Evolutionary conservation across 2,888 invertebrate genomes (phyloP), one percentile per base, ranked within the genome.

Genomic region (Glaucopsyche alexis): DNA sequence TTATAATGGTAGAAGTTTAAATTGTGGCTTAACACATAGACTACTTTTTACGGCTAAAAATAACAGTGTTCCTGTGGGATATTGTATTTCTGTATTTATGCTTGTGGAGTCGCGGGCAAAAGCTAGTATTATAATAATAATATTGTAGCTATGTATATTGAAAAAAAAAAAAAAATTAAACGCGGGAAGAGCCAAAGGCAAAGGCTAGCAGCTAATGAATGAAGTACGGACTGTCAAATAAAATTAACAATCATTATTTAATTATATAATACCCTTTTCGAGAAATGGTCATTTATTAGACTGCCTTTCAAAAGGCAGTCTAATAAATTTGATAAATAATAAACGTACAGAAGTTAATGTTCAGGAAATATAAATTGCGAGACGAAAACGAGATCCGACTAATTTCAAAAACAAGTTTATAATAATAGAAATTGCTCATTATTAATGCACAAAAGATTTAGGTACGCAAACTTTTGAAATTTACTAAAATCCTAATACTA

Each of bases 181-280:
- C 14, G 13, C 60, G 29, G 19, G 13, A 13, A 38, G 13, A 60
- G 13, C 7, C 60, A 19, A 11, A 19, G 19, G 16, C 29, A 60
- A 60, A 60, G 29, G 29, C 55, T 60, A 29, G 42, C 42, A 60
- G 11, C 55, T 55, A 60, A 29, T 7, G 13, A 60, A 38, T 13
- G 29, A 38, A 60, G 60, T 19, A 14, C 7, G 29, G 29, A 7
- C 60, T 38, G 60, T 19, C 11, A 60, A 38, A 60, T 60, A 13
- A 38, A 60, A 60, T 60, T 60, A 60, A 60, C 29, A 60, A 60
- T 60, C 29, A 60, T 60, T 60, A 60, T 60, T 60, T 38, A 60
- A 7, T 60, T 60, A 60, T 60, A n/a, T 7, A 60, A 60, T 38
- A 60, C 29, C 29, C 38, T 60, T 60, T 60, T 38, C 29, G 7